A percentile compares a stretch with the other conserved stretches of the same genome.
Conservation (phyloP, 2,797 vertebrate species). For the Tenualosa thibaudeaui region DNA sequence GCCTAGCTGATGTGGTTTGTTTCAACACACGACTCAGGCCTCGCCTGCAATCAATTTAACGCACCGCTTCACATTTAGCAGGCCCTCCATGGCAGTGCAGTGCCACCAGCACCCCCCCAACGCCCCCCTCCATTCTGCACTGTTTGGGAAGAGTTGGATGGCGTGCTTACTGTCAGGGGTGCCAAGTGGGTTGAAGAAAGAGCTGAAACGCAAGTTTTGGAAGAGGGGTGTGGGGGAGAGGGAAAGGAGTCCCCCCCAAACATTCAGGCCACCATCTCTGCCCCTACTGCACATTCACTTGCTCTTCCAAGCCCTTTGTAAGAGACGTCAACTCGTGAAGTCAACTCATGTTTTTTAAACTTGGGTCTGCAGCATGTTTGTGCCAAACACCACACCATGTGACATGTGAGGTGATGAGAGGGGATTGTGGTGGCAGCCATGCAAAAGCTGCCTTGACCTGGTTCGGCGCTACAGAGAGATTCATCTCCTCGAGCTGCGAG, state of each 20-base stretch:
- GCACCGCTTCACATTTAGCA: constrained; percentile 64
- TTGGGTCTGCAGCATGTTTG: background rate
- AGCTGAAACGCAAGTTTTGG: background rate
- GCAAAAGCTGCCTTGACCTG: constrained; percentile 46
- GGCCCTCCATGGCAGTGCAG: constrained; percentile 36
- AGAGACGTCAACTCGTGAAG: too few relatives aligned
- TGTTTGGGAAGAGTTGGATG: constrained; percentile 29
- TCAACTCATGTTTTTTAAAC: constrained; percentile 31
- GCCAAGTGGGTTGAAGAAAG: background rate
- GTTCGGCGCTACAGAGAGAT: constrained; percentile 42
- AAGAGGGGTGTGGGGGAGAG: too few relatives aligned
- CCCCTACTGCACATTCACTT: constrained; percentile 24
- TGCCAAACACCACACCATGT: constrained; percentile 42
- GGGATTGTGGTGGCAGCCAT: constrained; percentile 51
- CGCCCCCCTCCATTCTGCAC: background rate
- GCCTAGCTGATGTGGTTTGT: constrained; percentile 44
- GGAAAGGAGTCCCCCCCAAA: background rate
- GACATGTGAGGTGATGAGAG: constrained; percentile 38
- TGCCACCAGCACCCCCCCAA: background rate
- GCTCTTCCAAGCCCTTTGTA: background rate
- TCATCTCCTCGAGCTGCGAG: constrained; percentile 43
- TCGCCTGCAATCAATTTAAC: constrained; percentile 69
- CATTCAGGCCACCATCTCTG: background rate
- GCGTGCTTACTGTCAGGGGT: constrained; percentile 26
- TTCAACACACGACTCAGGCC: constrained; percentile 48